Percentiles rank a stretch among this genome's conserved stretches.
phyloP scores from a whole-genome alignment of 2,797 vertebrate genomes.

The Rhinogobio ventralis region DNA sequence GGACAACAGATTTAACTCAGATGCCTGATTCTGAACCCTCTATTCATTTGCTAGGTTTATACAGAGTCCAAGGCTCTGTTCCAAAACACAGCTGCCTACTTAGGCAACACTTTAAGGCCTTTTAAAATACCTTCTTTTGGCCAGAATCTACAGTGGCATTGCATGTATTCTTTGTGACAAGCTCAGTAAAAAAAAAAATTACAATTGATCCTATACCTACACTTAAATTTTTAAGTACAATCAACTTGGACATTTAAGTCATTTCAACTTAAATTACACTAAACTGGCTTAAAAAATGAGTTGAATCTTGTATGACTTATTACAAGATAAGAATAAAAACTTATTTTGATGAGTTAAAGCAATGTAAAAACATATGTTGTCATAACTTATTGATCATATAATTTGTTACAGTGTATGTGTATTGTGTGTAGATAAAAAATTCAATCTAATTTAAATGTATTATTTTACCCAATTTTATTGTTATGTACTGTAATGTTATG shows the following conservation, averaged over 20 bases:
- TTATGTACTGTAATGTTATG: neutral
- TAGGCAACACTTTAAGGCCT: neutral
- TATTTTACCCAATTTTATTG: neutral
- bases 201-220: neutral
- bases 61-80: slow-evolving; percentile 12
- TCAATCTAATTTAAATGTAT: neutral
- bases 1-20: slow-evolving; percentile 27
- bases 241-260: too few relatives aligned
- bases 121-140: neutral
- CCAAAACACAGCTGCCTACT: neutral
- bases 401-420: too few relatives aligned
- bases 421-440: neutral
- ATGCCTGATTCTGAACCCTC: slow-evolving; percentile 2
- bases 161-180: neutral
- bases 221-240: too few relatives aligned
- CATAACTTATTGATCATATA: too few relatives aligned
- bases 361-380: too few relatives aligned
- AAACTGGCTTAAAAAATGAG: too few relatives aligned
- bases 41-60: slow-evolving; percentile 19
- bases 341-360: too few relatives aligned
- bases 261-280: too few relatives aligned
- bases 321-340: too few relatives aligned
- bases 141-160: neutral
- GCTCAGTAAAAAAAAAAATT: neutral
- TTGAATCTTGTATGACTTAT: too few relatives aligned